Evolutionary conservation across 2,797 vertebrate species (phyloP), one percentile per base, ranked within the genome.

Genomic region (Pseudochaenichthys georgianus): DNA sequence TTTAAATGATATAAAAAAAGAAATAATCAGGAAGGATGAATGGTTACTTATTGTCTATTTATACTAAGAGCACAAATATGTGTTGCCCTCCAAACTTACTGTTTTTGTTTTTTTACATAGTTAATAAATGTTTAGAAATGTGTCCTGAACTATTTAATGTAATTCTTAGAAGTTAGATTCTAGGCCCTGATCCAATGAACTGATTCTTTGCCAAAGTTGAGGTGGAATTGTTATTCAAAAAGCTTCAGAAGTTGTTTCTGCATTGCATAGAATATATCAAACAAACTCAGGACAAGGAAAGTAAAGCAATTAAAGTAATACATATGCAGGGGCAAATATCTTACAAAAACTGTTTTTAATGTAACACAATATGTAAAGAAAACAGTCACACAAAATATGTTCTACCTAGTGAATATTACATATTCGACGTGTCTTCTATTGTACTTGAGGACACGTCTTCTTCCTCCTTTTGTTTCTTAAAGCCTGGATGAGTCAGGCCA

Each of bases 361-460:
- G 1, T n/a, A 13, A 9, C 31, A 31, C 6, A 46, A n/a, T 17
- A 75, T 69, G 28, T 62, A 75, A 19, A 75, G 13, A 52, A 52
- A 64, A 71, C 31, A 68, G 15, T 45, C 1, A 4, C 1, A 55
- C 19, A 23, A 45, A 62, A 74, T 34, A 47, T 21, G 28, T 47
- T 74, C 23, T 13, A 63, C 3, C 1, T 3, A 54, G 23, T 64
- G 21, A 46, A 57, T 34, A 34, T 48, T 9, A 54, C 38, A 64
- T 80, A 68, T 92, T 92, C 67, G 88, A 87, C 9, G 65, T 70
- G 43, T 90, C 89, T 28, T 94, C 91, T 21, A 80, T 81, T 82
- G 92, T 93, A 51, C 42, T 77, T 63, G 87, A 77, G 0, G 92
- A 79, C 34, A 34, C 69, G 1, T 79, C 85, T 47, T 91, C 84